phyloP scores from a whole-genome alignment of 2,888 invertebrate genomes.

The Tetragnatha montana region DNA sequence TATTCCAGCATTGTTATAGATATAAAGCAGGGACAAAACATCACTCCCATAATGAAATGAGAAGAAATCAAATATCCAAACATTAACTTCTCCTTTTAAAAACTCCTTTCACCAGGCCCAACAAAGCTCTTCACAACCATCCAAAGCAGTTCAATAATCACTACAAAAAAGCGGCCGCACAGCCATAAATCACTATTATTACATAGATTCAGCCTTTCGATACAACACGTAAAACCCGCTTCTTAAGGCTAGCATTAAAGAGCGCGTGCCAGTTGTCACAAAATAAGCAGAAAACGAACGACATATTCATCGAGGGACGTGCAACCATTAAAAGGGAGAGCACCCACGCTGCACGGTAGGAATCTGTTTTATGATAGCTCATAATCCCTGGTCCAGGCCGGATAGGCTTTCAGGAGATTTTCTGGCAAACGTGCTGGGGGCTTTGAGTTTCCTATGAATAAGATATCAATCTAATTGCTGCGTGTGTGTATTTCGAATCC shows the following conservation, averaged over 20 bases:
- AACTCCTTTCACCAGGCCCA: no score
- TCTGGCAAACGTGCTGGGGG: not conserved
- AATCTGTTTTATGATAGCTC: slow-evolving; percentile 41
- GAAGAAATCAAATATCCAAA: no score
- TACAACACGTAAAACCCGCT: not conserved
- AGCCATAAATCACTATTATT: not conserved
- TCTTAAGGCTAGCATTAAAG: not conserved
- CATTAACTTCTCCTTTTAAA: no score
- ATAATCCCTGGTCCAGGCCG: slow-evolving; percentile 22
- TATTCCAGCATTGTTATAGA: no score
- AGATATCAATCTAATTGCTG: not conserved
- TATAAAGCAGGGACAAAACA: no score
- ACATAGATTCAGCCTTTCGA: not conserved
- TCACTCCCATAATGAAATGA: no score
- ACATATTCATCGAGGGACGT: slow-evolving; percentile 33
- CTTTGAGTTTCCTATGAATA: not conserved
- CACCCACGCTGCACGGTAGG: slow-evolving; percentile 5
- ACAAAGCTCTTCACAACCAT: no score
- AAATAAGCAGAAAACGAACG: slow-evolving; percentile 15
- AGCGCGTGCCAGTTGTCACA: slow-evolving; percentile 18
- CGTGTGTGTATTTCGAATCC: not conserved
- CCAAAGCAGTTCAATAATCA: no score
- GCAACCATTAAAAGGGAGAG: slow-evolving; percentile 33
- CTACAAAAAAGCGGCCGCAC: no score
- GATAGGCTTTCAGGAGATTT: slow-evolving; percentile 1